These are phyloP conservation scores for Venturia canescens DNA, from an alignment of 1,140 invertebrate species.

Conservation along the genomic window DNA sequence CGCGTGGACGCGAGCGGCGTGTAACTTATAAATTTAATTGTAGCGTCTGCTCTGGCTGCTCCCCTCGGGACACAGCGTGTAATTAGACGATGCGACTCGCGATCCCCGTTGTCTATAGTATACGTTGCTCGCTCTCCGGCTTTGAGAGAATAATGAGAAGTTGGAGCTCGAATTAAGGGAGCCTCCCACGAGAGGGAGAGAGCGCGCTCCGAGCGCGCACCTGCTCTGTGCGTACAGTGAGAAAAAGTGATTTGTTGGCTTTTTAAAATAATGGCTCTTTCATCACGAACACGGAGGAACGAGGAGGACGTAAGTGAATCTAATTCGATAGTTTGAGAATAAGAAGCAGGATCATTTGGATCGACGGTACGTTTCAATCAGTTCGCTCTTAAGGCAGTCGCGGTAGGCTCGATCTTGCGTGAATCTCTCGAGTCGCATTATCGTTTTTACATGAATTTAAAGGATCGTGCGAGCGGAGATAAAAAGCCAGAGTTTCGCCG, in stretches of 20 bases:
- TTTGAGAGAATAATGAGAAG: conserved; percentile 28
- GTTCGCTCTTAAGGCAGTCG: no score
- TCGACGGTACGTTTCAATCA: no score
- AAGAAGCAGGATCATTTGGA: no score
- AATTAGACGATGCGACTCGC: conserved; percentile 30
- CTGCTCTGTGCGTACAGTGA: neutral
- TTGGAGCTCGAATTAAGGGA: neutral
- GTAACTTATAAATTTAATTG: conserved; percentile 42
- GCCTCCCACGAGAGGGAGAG: neutral
- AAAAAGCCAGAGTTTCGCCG: neutral
- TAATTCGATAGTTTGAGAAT: neutral
- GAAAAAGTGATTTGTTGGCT: neutral
- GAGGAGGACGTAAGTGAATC: neutral
- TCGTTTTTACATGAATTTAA: neutral
- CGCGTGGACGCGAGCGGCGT: conserved; percentile 33
- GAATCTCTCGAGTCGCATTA: no score
- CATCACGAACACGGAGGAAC: no score
- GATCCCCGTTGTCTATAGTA: conserved; percentile 5
- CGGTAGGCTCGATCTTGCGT: no score
- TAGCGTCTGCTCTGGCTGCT: conserved; percentile 8
- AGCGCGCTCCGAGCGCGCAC: neutral
- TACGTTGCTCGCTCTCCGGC: neutral
- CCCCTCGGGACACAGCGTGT: conserved; percentile 27
- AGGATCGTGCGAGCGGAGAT: neutral
- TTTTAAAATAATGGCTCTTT: no score